These are phyloP conservation scores for Meiosimyza platycephala DNA, from an alignment of 2,888 invertebrate genomes.

Conservation along the genomic window DNA sequence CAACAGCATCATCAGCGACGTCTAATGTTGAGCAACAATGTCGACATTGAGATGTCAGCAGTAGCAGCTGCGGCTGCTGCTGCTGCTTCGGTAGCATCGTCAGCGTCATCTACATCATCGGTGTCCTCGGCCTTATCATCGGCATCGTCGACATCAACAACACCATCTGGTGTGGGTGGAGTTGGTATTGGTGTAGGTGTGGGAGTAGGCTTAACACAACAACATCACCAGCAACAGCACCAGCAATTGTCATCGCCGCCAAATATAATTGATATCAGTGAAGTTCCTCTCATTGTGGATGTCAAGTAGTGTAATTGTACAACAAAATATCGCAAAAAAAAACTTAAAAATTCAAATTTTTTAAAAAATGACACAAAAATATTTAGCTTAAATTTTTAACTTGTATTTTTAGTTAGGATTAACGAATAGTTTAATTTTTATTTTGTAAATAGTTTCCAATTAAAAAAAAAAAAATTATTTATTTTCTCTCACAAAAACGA, in stretches of 20 bases:
- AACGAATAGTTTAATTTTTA: slow-evolving; percentile 39
- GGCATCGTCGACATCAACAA: slow-evolving; percentile 40
- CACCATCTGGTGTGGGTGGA: slow-evolving; percentile 33
- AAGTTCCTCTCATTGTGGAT: slow-evolving; percentile 68
- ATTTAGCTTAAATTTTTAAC: slow-evolving; percentile 45
- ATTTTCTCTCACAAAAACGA: slow-evolving; percentile 9
- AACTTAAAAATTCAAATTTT: slow-evolving; percentile 41
- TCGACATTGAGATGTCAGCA: slow-evolving; percentile 47
- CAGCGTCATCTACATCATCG: slow-evolving; percentile 56
- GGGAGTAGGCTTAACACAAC: slow-evolving; percentile 24
- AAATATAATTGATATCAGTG: slow-evolving; percentile 67
- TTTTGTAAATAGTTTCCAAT: slow-evolving; percentile 45
- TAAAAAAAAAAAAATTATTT: slow-evolving; percentile 25
- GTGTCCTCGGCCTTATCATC: slow-evolving; percentile 45
- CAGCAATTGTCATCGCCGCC: slow-evolving; percentile 59
- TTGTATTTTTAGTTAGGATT: slow-evolving; percentile 38
- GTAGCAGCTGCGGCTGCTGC: slow-evolving; percentile 43
- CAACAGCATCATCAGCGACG: slow-evolving; percentile 63
- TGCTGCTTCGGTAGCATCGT: slow-evolving; percentile 49
- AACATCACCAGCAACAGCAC: slow-evolving; percentile 43
- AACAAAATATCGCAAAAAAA: slow-evolving; percentile 45
- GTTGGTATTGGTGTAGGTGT: slow-evolving; percentile 16
- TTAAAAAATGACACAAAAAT: slow-evolving; percentile 46
- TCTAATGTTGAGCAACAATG: slow-evolving; percentile 54
- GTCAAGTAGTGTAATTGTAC: slow-evolving; percentile 65